Evolutionary conservation across 2,113 vertebrate species (phyloP).

Genomic region (Lontra canadensis): DNA sequence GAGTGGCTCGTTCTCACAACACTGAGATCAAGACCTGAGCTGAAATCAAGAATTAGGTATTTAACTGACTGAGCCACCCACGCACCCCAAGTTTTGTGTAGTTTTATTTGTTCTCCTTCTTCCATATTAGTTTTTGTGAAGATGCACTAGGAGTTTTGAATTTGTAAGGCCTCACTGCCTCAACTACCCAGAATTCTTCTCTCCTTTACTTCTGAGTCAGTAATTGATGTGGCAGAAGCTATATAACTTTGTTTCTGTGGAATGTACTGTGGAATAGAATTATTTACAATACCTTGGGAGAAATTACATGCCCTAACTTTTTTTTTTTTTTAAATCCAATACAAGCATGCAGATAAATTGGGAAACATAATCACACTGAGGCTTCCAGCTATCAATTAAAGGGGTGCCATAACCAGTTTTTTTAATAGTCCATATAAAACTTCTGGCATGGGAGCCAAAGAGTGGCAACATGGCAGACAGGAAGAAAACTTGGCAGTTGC

Average conservation of each 20-base stretch:
- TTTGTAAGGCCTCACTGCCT: background rate
- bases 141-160: background rate
- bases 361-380: constrained; percentile 19
- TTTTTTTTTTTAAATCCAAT: constrained; percentile 19
- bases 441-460: background rate
- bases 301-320: constrained; percentile 58
- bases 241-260: constrained; percentile 69
- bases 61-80: background rate
- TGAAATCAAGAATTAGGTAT: background rate
- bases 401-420: background rate
- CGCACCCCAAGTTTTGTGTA: background rate
- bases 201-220: constrained; percentile 39
- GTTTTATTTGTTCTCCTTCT: constrained; percentile 40
- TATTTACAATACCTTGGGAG: constrained; percentile 22
- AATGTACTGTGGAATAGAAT: constrained; percentile 54
- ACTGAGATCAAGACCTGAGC: background rate
- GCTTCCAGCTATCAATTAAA: constrained; percentile 31
- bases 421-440: background rate
- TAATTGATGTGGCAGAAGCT: constrained; percentile 54
- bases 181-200: background rate
- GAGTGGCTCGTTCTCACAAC: background rate
- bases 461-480: background rate
- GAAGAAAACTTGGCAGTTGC: background rate
- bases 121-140: background rate
- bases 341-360: constrained; percentile 60